Conservation (phyloP, 2,113 vertebrate species). For the Chloebia gouldiae region DNA sequence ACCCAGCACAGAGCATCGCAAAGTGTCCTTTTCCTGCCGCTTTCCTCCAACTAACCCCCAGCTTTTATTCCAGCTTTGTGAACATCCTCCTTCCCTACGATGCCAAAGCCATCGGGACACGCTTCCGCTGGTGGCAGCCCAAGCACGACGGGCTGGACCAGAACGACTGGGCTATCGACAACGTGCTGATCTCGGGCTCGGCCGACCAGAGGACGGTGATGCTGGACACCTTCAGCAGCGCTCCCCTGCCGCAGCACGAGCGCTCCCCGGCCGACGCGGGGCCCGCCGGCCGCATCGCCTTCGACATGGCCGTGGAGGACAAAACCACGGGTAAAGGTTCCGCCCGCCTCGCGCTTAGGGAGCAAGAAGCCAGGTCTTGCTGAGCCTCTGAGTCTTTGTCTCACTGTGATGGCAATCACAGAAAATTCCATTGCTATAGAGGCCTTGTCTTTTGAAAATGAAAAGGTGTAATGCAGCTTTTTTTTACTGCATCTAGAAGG, state of each 20-base stretch:
- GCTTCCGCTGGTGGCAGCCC: conserved; percentile 98
- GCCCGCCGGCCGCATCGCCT: conserved; percentile 76
- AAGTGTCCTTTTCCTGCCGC: neutral
- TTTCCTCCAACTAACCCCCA: neutral
- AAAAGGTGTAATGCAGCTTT: neutral
- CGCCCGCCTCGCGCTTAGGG: neutral
- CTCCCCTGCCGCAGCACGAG: conserved; percentile 89
- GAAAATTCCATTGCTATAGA: fast-evolving
- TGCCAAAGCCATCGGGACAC: conserved; percentile 86
- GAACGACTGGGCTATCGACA: conserved; percentile 96
- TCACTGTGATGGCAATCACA: neutral
- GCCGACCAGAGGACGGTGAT: conserved; percentile 87
- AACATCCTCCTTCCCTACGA: conserved; percentile 92
- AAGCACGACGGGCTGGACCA: conserved; percentile 91
- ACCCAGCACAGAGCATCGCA: neutral
- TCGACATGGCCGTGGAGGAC: conserved; percentile 78
- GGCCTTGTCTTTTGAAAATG: neutral
- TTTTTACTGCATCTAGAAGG: neutral
- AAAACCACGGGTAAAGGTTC: conserved; percentile 69
- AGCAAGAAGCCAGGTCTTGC: neutral
- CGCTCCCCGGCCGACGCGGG: conserved; percentile 86
- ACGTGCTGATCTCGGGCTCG: conserved; percentile 91
- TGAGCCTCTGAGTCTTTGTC: neutral
- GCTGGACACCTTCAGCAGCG: conserved; percentile 92
- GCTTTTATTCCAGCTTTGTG: conserved; percentile 82